Evolutionary conservation across 2,797 vertebrate species (phyloP).

Genomic region (Hydrophis major): DNA sequence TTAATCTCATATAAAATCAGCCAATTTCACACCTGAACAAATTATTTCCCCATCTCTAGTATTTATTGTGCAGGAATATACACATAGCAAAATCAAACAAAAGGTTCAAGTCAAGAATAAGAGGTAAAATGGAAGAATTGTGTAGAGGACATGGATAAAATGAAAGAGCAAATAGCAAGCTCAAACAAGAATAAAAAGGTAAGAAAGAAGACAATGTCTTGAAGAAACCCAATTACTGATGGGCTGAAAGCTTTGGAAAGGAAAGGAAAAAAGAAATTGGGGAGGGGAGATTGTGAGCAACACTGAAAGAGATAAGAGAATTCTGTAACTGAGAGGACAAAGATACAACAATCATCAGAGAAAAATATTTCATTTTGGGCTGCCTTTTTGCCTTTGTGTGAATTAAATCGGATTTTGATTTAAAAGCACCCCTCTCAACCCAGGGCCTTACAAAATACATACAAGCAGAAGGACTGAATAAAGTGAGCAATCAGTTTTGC

Average conservation of each 20-base stretch:
- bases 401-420: slow-evolving; percentile 3
- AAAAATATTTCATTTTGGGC: not conserved
- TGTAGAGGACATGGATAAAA: not conserved
- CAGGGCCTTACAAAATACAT: not conserved
- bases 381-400: not conserved
- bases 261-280: not conserved
- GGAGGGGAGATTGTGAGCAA: not conserved
- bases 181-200: not conserved
- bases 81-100: not conserved
- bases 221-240: not conserved
- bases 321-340: not conserved
- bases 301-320: not conserved
- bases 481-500: slow-evolving; percentile 28
- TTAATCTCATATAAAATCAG: not conserved
- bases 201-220: not conserved
- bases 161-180: not conserved
- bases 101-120: not conserved
- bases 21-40: not conserved
- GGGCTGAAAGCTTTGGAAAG: not conserved
- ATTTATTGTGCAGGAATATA: not conserved
- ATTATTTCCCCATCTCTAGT: not conserved
- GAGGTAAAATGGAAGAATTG: not conserved
- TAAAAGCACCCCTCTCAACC: not conserved
- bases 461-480: slow-evolving; percentile 5
- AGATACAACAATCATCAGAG: not conserved